These are phyloP conservation scores for Penaeus monodon DNA, from an alignment of 2,888 invertebrate species.

Conservation along the genomic window DNA sequence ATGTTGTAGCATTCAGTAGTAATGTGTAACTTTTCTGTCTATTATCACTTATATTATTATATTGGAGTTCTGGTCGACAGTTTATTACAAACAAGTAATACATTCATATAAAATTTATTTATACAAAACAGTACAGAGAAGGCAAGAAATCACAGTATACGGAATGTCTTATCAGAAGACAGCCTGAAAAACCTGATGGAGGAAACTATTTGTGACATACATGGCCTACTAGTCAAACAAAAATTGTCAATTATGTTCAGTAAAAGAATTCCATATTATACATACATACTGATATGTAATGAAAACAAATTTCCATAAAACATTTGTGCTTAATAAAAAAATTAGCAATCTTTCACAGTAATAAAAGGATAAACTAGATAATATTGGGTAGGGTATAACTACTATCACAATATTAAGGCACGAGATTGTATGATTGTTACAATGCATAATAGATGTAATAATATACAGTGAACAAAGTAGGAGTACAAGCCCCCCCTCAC, in stretches of 20 bases:
- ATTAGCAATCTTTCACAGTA: constrained; percentile 28
- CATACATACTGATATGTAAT: constrained; percentile 31
- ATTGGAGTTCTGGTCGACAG: too few species aligned
- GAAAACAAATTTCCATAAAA: constrained; percentile 35
- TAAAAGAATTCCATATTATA: constrained; percentile 24
- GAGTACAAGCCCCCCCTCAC: constrained; percentile 35
- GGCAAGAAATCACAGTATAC: constrained; percentile 60
- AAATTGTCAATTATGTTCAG: constrained; percentile 17
- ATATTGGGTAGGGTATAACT: constrained; percentile 45
- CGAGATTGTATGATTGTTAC: constrained; percentile 59
- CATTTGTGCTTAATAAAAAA: constrained; percentile 12
- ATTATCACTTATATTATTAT: too few species aligned
- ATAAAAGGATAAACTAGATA: constrained; percentile 20
- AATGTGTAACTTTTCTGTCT: too few species aligned
- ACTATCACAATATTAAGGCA: constrained; percentile 63
- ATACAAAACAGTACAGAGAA: constrained; percentile 58
- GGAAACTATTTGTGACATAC: constrained; percentile 31
- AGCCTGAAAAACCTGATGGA: constrained; percentile 29
- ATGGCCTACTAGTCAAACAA: constrained; percentile 14
- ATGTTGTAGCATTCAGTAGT: too few species aligned
- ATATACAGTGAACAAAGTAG: constrained; percentile 31
- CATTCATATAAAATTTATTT: constrained; percentile 61
- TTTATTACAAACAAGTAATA: not conserved
- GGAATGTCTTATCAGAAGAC: constrained; percentile 62
- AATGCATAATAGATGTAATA: constrained; percentile 37